phyloP scores from a whole-genome alignment of 2,888 invertebrate species.

The Eustalomyia histrio region DNA sequence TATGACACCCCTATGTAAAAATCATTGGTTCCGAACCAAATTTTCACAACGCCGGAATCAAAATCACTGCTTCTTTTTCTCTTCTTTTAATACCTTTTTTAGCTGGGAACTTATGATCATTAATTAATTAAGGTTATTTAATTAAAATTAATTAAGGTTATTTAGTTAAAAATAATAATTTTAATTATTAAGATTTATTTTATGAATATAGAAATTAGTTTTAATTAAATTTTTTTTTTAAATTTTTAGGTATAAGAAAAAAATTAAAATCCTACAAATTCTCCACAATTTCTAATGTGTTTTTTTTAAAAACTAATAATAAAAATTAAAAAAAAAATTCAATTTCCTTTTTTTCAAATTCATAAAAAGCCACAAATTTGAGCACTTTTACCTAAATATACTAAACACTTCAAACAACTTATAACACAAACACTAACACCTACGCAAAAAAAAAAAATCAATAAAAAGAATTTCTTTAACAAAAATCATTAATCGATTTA shows the following conservation, averaged over 20 bases:
- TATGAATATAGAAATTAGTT: too few species aligned
- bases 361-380: not conserved
- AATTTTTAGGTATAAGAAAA: conserved; percentile 12
- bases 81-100: too few species aligned
- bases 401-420: not conserved
- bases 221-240: too few species aligned
- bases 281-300: conserved; percentile 68
- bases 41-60: too few species aligned
- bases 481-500: conserved; percentile 29
- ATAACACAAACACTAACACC: not conserved
- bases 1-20: too few species aligned
- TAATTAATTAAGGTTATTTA: too few species aligned
- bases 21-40: too few species aligned
- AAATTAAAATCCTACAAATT: conserved; percentile 69
- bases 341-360: not conserved
- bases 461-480: conserved; percentile 5
- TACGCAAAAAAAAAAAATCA: not conserved
- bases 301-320: not conserved
- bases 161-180: too few species aligned
- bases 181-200: too few species aligned
- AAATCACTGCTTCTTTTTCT: too few species aligned
- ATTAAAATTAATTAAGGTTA: too few species aligned
- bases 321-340: not conserved
- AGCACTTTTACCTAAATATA: not conserved
- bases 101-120: too few species aligned